Evolutionary conservation across 1,140 invertebrate genomes (phyloP).

Genomic region (Drosophila orosa): DNA sequence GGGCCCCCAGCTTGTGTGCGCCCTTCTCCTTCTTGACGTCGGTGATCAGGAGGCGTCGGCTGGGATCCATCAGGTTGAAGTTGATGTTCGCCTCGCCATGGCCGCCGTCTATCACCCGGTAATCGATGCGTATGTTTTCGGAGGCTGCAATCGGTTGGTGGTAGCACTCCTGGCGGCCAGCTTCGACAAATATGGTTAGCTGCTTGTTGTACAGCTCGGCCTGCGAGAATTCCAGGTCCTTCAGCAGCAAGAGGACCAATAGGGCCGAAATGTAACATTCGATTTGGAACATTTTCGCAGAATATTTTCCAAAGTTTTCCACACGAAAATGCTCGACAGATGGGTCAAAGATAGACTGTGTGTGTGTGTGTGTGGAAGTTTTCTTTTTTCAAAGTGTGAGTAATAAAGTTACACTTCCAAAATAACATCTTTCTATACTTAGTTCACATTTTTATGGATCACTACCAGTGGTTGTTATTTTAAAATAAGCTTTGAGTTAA

Average conservation of each 20-base stretch:
- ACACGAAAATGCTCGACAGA: conserved; percentile 23
- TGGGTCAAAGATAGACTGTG: background rate
- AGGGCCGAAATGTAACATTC: background rate
- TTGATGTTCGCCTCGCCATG: conserved; percentile 91
- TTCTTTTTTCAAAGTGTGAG: background rate
- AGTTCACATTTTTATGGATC: background rate
- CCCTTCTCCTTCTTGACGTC: conserved; percentile 87
- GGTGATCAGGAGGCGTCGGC: conserved; percentile 86
- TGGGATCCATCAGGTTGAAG: conserved; percentile 88
- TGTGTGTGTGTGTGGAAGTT: background rate
- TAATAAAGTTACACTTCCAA: background rate
- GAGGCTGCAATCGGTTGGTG: conserved; percentile 86
- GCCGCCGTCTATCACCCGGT: conserved; percentile 90
- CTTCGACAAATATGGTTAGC: conserved; percentile 88
- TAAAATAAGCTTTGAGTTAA: too few species aligned
- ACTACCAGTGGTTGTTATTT: too few species aligned
- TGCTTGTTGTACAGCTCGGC: conserved; percentile 85
- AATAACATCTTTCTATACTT: too few species aligned
- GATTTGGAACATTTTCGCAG: conserved; percentile 58
- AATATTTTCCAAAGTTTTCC: conserved; percentile 1
- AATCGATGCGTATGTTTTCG: conserved; percentile 88
- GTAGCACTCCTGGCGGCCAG: conserved; percentile 89
- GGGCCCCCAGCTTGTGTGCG: conserved; percentile 85
- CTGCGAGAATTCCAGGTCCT: background rate
- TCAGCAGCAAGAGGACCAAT: background rate